Base-by-base conservation (phyloP, 2,113 vertebrate species). In the Odobenus rosmarus region DNA sequence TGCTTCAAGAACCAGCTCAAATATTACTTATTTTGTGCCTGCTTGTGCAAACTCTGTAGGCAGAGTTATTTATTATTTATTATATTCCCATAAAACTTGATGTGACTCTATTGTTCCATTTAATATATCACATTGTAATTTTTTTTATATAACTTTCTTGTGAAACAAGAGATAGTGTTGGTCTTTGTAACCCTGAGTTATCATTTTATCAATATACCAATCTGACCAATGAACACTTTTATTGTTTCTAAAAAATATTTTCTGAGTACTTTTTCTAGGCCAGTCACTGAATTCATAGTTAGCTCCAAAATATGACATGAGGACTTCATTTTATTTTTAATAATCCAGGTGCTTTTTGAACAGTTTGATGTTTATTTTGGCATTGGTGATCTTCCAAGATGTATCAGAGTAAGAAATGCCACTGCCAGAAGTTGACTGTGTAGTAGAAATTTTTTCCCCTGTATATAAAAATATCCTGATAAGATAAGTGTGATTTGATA, bases 331-430 rank as follows among this genome's bases (percentile, higher is more conserved):
- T 69, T 61, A 93, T 91, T 90, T 82, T 87, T 79, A 93, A 77
- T 92, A 92, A 82, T 55, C 81, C 31, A 57, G 61, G 69, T 62
- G 46, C 13, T 72, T 79, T 95, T 71, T 46, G 88, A 72, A 77
- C 12, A 90, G n/a, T 59, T 57, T 61, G 33, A 31, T 81, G 51
- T 96, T 96, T 82, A 46, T 67, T 89, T 95, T 95, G 97, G 84
- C 51, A 62, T 82, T 85, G 55, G 14, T 36, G 15, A 89, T 71
- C 39, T 92, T 92, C 62, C 59, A 61, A 72, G 59, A 36, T 42
- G 51, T 51, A 94, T 90, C 72, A 86, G 96, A 97, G 64, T 84
- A n/a, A 95, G 42, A 96, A 62, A 2, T 36, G 33, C 33, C 85
- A 57, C 64, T 51, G 51, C 57, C 86, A 96, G 49, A 96, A 96